A percentile compares a stretch with the other conserved stretches of the same genome.
Conservation (phyloP, 2,888 invertebrate species). For the Melieria omissa region DNA sequence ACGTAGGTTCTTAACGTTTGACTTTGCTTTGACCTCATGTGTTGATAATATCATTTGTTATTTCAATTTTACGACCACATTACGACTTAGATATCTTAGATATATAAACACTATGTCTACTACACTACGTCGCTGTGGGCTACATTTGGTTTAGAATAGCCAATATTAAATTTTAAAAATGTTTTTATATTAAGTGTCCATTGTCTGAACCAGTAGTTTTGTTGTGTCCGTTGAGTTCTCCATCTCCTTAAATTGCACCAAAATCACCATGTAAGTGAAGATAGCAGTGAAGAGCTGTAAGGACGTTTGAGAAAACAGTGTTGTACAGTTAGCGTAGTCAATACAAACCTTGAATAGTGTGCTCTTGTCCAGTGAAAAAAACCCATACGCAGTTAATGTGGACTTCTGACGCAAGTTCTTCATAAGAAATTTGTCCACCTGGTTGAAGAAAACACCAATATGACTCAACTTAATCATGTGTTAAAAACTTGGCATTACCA, state of each 20-base stretch:
- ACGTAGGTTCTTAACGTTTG: too few species aligned
- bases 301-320: neutral
- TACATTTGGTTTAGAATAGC: too few species aligned
- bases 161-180: too few species aligned
- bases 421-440: slow-evolving; percentile 60
- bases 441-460: slow-evolving; percentile 1
- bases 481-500: slow-evolving; percentile 46
- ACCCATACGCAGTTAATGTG: slow-evolving; percentile 61
- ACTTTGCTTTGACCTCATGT: too few species aligned
- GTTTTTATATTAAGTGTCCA: too few species aligned
- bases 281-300: slow-evolving; percentile 58
- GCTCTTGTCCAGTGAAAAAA: slow-evolving; percentile 58
- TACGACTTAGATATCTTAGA: too few species aligned
- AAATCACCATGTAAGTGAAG: slow-evolving; percentile 61
- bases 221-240: slow-evolving; percentile 55
- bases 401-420: slow-evolving; percentile 59
- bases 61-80: too few species aligned
- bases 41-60: too few species aligned
- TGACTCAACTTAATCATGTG: neutral
- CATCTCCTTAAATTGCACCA: slow-evolving; percentile 62
- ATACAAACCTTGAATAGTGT: slow-evolving; percentile 56
- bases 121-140: too few species aligned
- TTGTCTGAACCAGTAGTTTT: neutral
- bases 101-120: too few species aligned
- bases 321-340: neutral